These are phyloP conservation scores for Aleiodes alternator DNA, from an alignment of 2,888 invertebrate species.

Conservation along the genomic window DNA sequence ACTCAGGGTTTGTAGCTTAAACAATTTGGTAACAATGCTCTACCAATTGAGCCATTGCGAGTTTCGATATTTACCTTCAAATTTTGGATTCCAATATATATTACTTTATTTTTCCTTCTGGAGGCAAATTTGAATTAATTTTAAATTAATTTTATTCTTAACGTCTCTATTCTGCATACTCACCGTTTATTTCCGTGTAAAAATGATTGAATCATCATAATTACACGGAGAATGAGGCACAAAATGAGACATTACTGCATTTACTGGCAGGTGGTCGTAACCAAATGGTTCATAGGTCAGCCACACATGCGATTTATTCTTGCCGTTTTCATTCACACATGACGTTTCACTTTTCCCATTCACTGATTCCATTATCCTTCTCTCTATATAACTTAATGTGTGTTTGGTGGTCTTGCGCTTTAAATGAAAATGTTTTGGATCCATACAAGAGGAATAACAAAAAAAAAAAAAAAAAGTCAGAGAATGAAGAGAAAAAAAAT, in stretches of 20 bases:
- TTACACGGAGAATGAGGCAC: conserved; percentile 2
- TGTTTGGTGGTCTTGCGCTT: conserved; percentile 48
- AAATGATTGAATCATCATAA: conserved; percentile 5
- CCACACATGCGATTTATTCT: conserved; percentile 51
- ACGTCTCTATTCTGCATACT: too few relatives aligned
- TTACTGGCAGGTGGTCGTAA: conserved; percentile 40
- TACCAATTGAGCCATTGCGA: too few relatives aligned
- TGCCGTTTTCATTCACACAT: conserved; percentile 60
- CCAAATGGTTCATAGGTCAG: conserved; percentile 52
- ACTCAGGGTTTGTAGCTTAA: too few relatives aligned
- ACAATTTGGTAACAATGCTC: too few relatives aligned
- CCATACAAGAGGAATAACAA: conserved; percentile 34
- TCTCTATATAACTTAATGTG: conserved; percentile 57
- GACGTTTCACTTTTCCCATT: conserved; percentile 72
- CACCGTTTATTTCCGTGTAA: background rate
- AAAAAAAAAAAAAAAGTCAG: background rate
- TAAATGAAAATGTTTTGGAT: conserved; percentile 71
- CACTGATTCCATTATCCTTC: conserved; percentile 64
- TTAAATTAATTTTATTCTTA: too few relatives aligned
- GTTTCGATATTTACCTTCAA: too few relatives aligned
- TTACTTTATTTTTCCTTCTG: too few relatives aligned
- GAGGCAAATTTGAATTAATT: too few relatives aligned
- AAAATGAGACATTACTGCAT: conserved; percentile 35
- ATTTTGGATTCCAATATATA: too few relatives aligned
- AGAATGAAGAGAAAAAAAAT: conserved; percentile 19